Percentiles rank a stretch among this genome's conserved stretches.
Conservation (phyloP, 2,797 vertebrate species). For the Neoniphon sammara region DNA sequence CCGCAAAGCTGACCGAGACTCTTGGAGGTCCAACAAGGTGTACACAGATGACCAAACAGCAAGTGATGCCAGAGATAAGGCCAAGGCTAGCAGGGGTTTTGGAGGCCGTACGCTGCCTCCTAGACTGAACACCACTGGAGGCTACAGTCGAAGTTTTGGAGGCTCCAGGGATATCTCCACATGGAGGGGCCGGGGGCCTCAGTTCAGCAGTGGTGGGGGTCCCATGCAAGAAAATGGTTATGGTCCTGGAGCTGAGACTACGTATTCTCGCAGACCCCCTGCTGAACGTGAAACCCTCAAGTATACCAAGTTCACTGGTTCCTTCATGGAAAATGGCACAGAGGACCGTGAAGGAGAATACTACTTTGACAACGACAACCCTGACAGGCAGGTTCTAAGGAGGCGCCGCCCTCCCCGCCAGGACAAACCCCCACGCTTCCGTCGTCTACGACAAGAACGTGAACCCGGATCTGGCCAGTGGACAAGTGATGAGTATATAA, state of each 20-base stretch:
- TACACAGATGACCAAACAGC: conserved; percentile 87
- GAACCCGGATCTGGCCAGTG: conserved; percentile 88
- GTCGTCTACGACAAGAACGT: conserved; percentile 92
- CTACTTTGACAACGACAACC: conserved; percentile 86
- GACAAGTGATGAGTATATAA: conserved; percentile 89
- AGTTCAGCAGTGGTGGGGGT: conserved; percentile 71
- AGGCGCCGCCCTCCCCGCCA: conserved; percentile 93
- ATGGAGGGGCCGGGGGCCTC: conserved; percentile 87
- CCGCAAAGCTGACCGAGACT: conserved; percentile 90
- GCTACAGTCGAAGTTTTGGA: conserved; percentile 86
- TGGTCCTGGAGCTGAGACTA: conserved; percentile 75
- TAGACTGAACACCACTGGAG: conserved; percentile 84
- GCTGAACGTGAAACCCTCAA: conserved; percentile 86
- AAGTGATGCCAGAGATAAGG: conserved; percentile 84
- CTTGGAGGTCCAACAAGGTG: conserved; percentile 94
- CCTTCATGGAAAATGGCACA: conserved; percentile 85
- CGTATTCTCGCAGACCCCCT: conserved; percentile 83
- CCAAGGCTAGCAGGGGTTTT: conserved; percentile 85
- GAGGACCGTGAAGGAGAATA: conserved; percentile 91
- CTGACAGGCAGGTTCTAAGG: conserved; percentile 90
- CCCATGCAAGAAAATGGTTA: conserved; percentile 89
- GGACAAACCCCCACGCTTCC: conserved; percentile 97
- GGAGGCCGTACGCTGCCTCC: conserved; percentile 91
- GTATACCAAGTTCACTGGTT: conserved; percentile 85
- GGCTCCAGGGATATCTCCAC: conserved; percentile 86